Base-by-base conservation (phyloP, 2,113 vertebrate genomes). In the Uria aalge region DNA sequence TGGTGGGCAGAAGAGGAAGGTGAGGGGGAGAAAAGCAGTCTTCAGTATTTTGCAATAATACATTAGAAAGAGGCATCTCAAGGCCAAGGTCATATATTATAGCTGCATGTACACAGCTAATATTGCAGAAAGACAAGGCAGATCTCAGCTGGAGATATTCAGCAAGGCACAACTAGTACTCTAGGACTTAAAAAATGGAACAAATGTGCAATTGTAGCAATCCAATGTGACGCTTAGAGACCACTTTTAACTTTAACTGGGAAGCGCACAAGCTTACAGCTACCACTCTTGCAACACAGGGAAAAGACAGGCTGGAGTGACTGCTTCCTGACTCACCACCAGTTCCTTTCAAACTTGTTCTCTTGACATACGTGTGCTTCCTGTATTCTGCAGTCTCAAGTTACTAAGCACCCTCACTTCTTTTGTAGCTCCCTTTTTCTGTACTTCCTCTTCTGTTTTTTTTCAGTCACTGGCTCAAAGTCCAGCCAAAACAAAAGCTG, bases 161-260 rank as follows among this genome's bases (percentile, higher is more conserved):
- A 60, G 23, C 12, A 20, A 55, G 59, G 53, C 76, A 77, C 60
- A 88, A 12, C 40, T 23, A 23, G 26, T 52, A 43, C 1, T 66
- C 24, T 5, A 48, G 41, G 32, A 69, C 6, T 3, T 29, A 8
- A 40, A 12, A 74, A 60, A 47, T 12, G 38, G 68, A 55, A 62
- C 26, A 71, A 19, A 72, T 0, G 10, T 34, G 59, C 29, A 24
- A 41, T 23, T 59, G 52, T 5, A 74, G 75, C 2, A 1, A 59
- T 26, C n/a, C 36, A 72, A 1, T 0, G 0, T 5, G 32, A 34
- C 43, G 34, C 5, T 8, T 24, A 60, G 45, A 53, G 67, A 50
- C n/a, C 63, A 86, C 26, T 75, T 67, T 6, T 68, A 34, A 45
- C 23, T 32, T 57, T 32, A 71, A 74, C 43, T 64, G 36, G n/a